phyloP scores from a whole-genome alignment of 2,888 invertebrate genomes.

The Pyrrhosoma nymphula region DNA sequence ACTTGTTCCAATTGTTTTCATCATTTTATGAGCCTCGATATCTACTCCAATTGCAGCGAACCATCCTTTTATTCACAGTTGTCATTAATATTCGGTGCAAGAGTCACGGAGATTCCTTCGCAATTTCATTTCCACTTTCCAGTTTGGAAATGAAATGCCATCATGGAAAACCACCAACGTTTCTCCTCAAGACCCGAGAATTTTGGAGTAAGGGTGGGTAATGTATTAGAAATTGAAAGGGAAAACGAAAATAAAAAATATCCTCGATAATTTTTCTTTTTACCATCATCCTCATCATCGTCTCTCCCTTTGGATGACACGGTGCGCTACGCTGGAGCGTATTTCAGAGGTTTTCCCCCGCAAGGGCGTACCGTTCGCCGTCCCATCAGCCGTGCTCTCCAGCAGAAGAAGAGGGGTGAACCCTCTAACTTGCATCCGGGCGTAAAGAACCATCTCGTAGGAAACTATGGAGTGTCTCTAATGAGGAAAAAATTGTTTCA shows the following conservation, averaged over 20 bases:
- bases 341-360: not conserved
- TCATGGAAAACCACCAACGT: not conserved
- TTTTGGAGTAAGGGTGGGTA: not conserved
- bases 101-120: not conserved
- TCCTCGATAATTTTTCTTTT: not conserved
- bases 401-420: not conserved
- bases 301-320: not conserved
- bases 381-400: not conserved
- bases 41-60: not conserved
- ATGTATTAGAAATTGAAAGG: not conserved
- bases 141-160: not conserved
- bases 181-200: not conserved
- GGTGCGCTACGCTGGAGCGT: not conserved
- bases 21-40: not conserved
- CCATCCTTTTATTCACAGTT: not conserved
- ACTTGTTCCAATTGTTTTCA: not conserved
- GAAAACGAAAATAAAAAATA: not conserved
- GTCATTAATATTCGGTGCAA: not conserved
- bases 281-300: not conserved
- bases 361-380: not conserved
- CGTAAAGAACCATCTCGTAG: constrained; percentile 43
- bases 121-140: not conserved
- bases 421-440: not conserved
- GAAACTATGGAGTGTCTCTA: constrained; percentile 47
- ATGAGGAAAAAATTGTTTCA: constrained; percentile 13